Conservation (phyloP, 2,113 vertebrate genomes). For the Xenopus borealis region DNA sequence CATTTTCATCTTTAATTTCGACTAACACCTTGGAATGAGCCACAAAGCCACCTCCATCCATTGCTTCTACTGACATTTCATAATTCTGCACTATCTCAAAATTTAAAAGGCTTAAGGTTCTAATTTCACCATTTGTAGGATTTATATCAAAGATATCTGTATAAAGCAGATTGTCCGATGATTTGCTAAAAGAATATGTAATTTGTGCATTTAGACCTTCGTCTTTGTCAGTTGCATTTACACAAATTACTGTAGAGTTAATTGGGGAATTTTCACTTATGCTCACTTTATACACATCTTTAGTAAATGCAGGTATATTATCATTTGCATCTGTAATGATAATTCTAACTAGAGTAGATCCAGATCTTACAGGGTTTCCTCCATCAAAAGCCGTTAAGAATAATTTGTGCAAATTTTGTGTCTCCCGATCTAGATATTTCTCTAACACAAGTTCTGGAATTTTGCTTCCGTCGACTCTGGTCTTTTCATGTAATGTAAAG, state of each 20-base stretch:
- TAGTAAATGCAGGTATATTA: slow-evolving; percentile 25
- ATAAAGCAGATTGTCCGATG: slow-evolving; percentile 7
- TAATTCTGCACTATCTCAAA: too few species aligned
- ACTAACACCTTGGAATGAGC: too few species aligned
- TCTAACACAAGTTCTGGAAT: slow-evolving; percentile 57
- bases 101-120: too few species aligned
- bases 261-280: slow-evolving; percentile 48
- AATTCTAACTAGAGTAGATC: slow-evolving; percentile 14
- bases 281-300: slow-evolving; percentile 37
- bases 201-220: slow-evolving; percentile 52
- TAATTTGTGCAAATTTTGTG: slow-evolving; percentile 64
- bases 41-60: too few species aligned
- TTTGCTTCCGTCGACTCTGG: neutral
- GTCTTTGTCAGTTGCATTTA: slow-evolving; percentile 54
- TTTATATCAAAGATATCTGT: slow-evolving; percentile 53
- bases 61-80: too few species aligned
- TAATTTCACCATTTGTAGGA: slow-evolving; percentile 45
- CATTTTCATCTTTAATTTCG: slow-evolving; percentile 4
- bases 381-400: slow-evolving; percentile 79
- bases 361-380: slow-evolving; percentile 66
- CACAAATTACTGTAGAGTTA: slow-evolving; percentile 39
- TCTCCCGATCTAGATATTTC: slow-evolving; percentile 58
- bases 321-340: slow-evolving; percentile 47
- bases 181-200: slow-evolving; percentile 49
- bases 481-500: too few species aligned